Conservation (phyloP, 2,888 invertebrate species). For the Megaustenia siamemsis region DNA sequence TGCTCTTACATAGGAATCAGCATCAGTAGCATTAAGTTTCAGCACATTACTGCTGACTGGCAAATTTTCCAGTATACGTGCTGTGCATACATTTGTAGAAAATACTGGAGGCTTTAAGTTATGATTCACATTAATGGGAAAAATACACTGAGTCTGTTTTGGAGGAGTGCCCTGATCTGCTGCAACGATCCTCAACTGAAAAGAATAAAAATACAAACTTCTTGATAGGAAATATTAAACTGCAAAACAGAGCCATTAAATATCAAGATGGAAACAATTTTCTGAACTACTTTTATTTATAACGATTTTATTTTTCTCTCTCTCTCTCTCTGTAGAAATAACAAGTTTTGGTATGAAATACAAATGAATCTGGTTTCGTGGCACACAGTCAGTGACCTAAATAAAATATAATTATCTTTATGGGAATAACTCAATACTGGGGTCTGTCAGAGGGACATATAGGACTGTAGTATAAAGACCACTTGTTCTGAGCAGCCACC, state of each 20-base stretch:
- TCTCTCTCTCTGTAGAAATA: too few species aligned
- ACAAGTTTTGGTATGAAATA: too few species aligned
- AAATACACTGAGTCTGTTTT: constrained; percentile 59
- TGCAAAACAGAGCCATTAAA: background rate
- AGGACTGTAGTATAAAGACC: background rate
- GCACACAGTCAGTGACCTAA: too few species aligned
- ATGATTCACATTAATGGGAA: constrained; percentile 66
- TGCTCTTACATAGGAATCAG: constrained; percentile 59
- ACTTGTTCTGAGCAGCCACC: background rate
- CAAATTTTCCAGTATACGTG: constrained; percentile 62
- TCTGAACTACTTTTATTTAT: too few species aligned
- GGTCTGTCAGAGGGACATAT: background rate
- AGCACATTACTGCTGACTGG: constrained; percentile 50
- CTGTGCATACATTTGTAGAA: background rate
- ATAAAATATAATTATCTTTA: too few species aligned
- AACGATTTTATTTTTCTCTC: too few species aligned
- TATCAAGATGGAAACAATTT: too few species aligned
- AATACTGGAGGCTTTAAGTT: constrained; percentile 64
- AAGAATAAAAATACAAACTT: constrained; percentile 1
- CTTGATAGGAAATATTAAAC: background rate
- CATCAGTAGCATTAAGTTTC: constrained; percentile 63
- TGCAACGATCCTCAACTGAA: constrained; percentile 65
- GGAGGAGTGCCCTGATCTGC: constrained; percentile 69
- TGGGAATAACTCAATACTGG: too few species aligned
- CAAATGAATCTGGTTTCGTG: too few species aligned